Conservation (phyloP, 2,888 invertebrate genomes). For the Orthosia cruda region DNA sequence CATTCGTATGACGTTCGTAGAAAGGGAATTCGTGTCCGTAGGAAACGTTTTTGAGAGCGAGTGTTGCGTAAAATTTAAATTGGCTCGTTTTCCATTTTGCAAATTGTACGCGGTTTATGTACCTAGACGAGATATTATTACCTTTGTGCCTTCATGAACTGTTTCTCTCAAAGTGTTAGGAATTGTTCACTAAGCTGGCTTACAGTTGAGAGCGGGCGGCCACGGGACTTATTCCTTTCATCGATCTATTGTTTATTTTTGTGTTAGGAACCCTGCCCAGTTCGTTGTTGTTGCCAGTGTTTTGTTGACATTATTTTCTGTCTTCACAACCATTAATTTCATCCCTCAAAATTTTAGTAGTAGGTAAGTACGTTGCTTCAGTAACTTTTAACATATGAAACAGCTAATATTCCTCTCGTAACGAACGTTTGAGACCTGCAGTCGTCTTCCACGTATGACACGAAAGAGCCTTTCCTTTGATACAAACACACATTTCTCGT, state of each 20-base stretch:
- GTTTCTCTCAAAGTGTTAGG: conserved; percentile 46
- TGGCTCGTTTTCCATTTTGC: conserved; percentile 73
- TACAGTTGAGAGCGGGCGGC: conserved; percentile 32
- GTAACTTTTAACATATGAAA: conserved; percentile 45
- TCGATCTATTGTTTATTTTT: conserved; percentile 50
- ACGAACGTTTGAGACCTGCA: conserved; percentile 25
- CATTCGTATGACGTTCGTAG: conserved; percentile 77
- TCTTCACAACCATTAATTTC: conserved; percentile 19
- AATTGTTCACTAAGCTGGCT: conserved; percentile 45
- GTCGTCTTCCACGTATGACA: conserved; percentile 10
- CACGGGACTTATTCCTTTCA: conserved; percentile 42
- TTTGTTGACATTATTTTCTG: conserved; percentile 14
- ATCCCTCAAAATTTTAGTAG: background rate
- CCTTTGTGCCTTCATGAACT: conserved; percentile 37
- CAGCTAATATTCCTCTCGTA: conserved; percentile 28
- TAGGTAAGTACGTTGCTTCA: conserved; percentile 9
- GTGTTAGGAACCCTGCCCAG: conserved; percentile 25
- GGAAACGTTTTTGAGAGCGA: conserved; percentile 67
- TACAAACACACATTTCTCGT: conserved; percentile 23
- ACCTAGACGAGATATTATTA: conserved; percentile 56
- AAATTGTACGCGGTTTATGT: conserved; percentile 64
- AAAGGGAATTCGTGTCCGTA: conserved; percentile 75
- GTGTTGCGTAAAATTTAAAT: conserved; percentile 79
- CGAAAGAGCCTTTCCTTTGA: conserved; percentile 20
- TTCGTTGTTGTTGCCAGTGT: conserved; percentile 23